Percentiles rank a stretch among this genome's conserved stretches.
These are phyloP conservation scores for Drosophila jambulina DNA, from an alignment of 1,140 invertebrate genomes.

Conservation along the genomic window DNA sequence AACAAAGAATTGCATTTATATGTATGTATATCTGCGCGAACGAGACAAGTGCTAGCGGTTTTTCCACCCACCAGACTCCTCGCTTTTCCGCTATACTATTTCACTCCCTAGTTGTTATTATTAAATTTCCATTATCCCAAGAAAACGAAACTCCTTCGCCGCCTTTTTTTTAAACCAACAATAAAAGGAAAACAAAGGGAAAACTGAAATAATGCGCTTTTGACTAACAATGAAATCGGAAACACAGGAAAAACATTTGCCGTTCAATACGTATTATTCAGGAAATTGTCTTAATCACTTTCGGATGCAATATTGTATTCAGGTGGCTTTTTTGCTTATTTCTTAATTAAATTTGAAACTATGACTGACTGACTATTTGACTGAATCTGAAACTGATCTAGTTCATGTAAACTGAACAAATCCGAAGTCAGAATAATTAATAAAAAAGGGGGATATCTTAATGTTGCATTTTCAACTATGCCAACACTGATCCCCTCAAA, in stretches of 20 bases:
- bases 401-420: no score
- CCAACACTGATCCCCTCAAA: neutral
- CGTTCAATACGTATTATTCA: neutral
- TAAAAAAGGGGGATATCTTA: neutral
- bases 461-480: neutral
- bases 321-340: no score
- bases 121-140: slow-evolving; percentile 31
- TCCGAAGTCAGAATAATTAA: neutral
- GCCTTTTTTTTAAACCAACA: neutral
- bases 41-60: slow-evolving; percentile 15
- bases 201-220: neutral
- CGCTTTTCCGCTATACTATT: neutral
- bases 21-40: slow-evolving; percentile 13
- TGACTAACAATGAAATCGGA: neutral
- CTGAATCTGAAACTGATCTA: no score
- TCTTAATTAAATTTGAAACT: no score
- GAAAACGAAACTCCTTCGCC: slow-evolving; percentile 13
- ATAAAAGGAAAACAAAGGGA: slow-evolving; percentile 11
- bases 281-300: no score
- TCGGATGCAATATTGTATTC: no score
- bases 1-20: slow-evolving; percentile 46
- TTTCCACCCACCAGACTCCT: slow-evolving; percentile 3
- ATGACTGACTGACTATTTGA: no score
- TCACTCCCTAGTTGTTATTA: slow-evolving; percentile 20
- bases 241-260: neutral